Evolutionary conservation across 2,113 vertebrate species (phyloP).

Genomic region (Mesoclemmys tuberculata): DNA sequence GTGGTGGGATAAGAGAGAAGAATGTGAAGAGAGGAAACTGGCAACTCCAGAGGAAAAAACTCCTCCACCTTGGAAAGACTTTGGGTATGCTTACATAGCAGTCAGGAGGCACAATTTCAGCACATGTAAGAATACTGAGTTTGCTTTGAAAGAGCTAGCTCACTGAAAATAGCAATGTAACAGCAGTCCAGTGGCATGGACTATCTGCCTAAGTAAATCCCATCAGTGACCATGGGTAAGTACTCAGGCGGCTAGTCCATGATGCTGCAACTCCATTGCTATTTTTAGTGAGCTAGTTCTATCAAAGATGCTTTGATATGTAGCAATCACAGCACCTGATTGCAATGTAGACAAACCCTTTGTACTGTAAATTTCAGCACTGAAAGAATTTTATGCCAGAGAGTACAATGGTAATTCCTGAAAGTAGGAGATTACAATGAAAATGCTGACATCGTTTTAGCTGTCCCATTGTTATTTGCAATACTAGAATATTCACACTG

Average conservation of each 20-base stretch:
- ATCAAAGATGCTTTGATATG: not conserved
- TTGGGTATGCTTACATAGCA: not conserved
- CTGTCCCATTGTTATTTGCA: not conserved
- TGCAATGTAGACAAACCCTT: not conserved
- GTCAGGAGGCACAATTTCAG: not conserved
- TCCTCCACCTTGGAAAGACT: not conserved
- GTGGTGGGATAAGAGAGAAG: not conserved
- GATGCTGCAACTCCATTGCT: not conserved
- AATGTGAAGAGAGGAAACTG: not conserved
- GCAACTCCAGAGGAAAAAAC: not conserved
- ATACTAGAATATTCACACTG: not conserved
- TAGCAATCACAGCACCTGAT: not conserved
- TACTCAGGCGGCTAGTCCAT: not conserved
- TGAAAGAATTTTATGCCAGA: fast-evolving
- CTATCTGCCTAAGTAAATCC: not conserved
- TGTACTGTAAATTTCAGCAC: not conserved
- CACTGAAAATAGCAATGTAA: not conserved
- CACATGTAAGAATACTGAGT: not conserved
- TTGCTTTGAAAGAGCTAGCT: not conserved
- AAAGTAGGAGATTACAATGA: not conserved
- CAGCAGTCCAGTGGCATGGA: not conserved
- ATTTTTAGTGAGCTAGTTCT: not conserved
- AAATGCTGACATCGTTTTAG: slow-evolving; percentile 6
- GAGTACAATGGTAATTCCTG: not conserved
- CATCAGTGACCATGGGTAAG: not conserved